Evolutionary conservation across 2,888 invertebrate genomes (phyloP).

Genomic region (Sialis lutaria): DNA sequence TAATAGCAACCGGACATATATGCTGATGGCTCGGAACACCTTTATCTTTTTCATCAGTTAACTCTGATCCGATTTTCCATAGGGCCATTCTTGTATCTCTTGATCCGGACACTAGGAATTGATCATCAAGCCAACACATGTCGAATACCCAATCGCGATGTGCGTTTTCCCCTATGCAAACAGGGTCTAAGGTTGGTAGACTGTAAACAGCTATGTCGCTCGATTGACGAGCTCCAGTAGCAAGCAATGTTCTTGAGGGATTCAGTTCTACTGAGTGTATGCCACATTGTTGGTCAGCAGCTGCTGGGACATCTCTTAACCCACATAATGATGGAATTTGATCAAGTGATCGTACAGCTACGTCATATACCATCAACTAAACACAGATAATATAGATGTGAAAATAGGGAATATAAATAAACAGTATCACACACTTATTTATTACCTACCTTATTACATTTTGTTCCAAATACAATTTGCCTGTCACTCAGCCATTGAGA

Average conservation of each 20-base stretch:
- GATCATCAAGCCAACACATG: conserved; percentile 91
- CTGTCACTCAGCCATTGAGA: conserved; percentile 91
- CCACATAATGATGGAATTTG: conserved; percentile 75
- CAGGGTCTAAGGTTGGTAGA: conserved; percentile 86
- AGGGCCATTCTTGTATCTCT: conserved; percentile 80
- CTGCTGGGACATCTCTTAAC: conserved; percentile 33
- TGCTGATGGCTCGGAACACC: conserved; percentile 31
- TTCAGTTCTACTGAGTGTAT: conserved; percentile 90
- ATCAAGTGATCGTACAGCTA: conserved; percentile 68
- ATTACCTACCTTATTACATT: conserved; percentile 74
- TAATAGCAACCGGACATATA: conserved; percentile 49
- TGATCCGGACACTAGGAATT: conserved; percentile 85
- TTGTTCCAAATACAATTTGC: conserved; percentile 91
- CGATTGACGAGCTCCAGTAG: conserved; percentile 83
- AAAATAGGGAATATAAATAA: neutral
- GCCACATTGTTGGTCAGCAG: conserved; percentile 58
- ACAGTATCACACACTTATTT: neutral
- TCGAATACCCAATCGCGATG: conserved; percentile 90
- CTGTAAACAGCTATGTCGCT: conserved; percentile 83
- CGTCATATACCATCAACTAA: conserved; percentile 82
- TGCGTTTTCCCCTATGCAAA: conserved; percentile 79
- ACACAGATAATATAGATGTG: conserved; percentile 12
- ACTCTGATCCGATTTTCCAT: conserved; percentile 55
- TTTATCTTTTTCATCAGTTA: conserved; percentile 26
- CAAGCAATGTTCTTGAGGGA: conserved; percentile 75